Percentiles rank a stretch among this genome's conserved stretches.
phyloP scores from a whole-genome alignment of 2,797 vertebrate species.

The Amniataba percoides region DNA sequence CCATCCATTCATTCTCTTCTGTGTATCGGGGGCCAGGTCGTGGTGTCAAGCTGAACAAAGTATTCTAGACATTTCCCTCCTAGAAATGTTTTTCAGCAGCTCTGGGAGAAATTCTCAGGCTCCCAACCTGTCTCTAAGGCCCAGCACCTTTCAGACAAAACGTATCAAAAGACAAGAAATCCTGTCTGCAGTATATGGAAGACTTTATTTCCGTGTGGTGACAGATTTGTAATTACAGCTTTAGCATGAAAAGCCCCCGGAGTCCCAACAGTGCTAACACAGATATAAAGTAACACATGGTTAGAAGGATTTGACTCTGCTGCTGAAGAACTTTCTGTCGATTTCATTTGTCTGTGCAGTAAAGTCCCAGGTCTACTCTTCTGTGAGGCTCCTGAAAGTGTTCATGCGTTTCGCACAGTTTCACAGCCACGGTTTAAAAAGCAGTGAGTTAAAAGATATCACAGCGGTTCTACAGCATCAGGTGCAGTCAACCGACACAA shows the following conservation, averaged over 20 bases:
- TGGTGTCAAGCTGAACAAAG: too few relatives aligned
- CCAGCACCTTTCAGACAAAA: too few relatives aligned
- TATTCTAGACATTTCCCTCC: too few relatives aligned
- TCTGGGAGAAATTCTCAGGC: too few relatives aligned
- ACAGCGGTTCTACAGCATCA: conserved; percentile 7
- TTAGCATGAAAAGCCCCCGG: conserved; percentile 12
- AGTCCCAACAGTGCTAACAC: conserved; percentile 8
- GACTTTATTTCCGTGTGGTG: conserved; percentile 12
- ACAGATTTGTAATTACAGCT: conserved; percentile 21
- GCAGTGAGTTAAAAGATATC: conserved; percentile 6
- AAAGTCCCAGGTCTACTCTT: background rate
- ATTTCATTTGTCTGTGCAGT: conserved; percentile 16
- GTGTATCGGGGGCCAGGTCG: too few relatives aligned
- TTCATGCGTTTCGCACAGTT: background rate
- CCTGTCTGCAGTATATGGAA: conserved; percentile 12
- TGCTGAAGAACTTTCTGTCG: conserved; percentile 16
- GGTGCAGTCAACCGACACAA: conserved; percentile 20
- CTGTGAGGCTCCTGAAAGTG: conserved; percentile 20
- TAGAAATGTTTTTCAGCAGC: too few relatives aligned
- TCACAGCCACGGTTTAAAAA: conserved; percentile 3
- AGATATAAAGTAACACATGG: conserved; percentile 19
- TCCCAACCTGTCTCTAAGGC: too few relatives aligned
- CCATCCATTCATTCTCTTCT: too few relatives aligned
- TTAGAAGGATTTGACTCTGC: conserved; percentile 9
- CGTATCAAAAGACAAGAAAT: background rate